phyloP scores from a whole-genome alignment of 1,140 invertebrate species.

The Lepidurus apus region DNA sequence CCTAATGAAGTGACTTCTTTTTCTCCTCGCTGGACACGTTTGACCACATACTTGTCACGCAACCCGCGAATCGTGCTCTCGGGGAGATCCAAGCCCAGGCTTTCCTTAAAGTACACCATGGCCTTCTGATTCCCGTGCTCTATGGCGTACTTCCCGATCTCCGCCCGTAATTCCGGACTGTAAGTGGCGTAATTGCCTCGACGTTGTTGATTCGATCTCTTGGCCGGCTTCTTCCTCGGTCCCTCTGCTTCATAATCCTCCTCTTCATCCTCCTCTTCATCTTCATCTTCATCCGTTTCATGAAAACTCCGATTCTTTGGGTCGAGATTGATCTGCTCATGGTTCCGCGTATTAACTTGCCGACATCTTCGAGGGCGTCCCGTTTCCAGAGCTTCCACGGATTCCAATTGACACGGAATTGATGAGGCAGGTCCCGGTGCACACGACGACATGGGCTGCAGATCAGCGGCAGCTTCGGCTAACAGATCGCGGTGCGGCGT shows the following conservation, averaged over 20 bases:
- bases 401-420: not conserved
- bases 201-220: conserved; percentile 30
- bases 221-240: not conserved
- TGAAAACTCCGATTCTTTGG: conserved; percentile 34
- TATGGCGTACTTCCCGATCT: conserved; percentile 45
- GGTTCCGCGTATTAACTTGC: not conserved
- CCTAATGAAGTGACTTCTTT: conserved; percentile 42
- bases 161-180: conserved; percentile 45
- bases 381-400: not conserved
- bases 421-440: not conserved
- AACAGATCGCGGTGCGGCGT: conserved; percentile 17
- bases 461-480: not conserved
- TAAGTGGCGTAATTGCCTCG: conserved; percentile 44
- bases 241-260: conserved; percentile 30
- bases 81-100: conserved; percentile 42
- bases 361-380: not conserved
- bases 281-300: conserved; percentile 35
- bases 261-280: conserved; percentile 36
- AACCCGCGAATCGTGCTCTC: conserved; percentile 45
- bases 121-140: conserved; percentile 45
- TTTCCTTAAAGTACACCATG: conserved; percentile 41
- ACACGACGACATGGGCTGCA: not conserved
- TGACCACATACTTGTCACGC: conserved; percentile 44
- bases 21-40: conserved; percentile 38
- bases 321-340: conserved; percentile 32